Conservation (phyloP, 2,797 vertebrate genomes). For the Crossoptilon crossoptilon region DNA sequence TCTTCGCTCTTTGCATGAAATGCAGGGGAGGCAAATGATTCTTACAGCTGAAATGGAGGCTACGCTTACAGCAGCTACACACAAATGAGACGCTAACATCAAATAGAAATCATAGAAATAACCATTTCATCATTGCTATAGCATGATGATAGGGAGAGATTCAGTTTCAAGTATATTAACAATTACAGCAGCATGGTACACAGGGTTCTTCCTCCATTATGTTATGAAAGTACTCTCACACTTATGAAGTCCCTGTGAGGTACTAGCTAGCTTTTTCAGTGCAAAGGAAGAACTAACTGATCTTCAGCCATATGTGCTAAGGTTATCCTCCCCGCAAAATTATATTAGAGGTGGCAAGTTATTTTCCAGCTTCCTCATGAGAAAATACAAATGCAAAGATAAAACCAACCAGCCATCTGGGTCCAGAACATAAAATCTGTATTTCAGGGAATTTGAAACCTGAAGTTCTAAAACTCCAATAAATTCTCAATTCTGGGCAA, state of each 20-base stretch:
- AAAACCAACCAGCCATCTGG: background rate
- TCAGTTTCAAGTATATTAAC: background rate
- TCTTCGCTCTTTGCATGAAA: background rate
- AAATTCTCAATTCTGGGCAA: conserved; percentile 4
- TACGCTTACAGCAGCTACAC: conserved; percentile 24
- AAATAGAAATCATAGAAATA: background rate
- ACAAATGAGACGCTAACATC: background rate
- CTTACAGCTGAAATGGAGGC: background rate
- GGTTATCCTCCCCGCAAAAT: background rate
- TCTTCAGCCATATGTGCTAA: background rate
- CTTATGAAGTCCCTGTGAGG: background rate
- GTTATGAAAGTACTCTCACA: background rate
- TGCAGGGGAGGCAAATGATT: background rate
- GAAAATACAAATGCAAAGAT: background rate
- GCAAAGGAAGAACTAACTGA: background rate
- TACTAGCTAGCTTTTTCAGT: background rate
- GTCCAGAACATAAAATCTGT: background rate
- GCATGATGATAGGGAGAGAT: background rate
- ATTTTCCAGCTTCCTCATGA: background rate
- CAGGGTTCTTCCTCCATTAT: background rate
- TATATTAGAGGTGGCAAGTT: background rate
- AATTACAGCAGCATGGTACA: background rate
- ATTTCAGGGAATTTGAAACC: conserved; percentile 1
- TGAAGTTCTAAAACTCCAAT: background rate
- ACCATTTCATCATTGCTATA: background rate